Conservation (phyloP, 2,888 invertebrate species). For the Trichopoda pennipes region DNA sequence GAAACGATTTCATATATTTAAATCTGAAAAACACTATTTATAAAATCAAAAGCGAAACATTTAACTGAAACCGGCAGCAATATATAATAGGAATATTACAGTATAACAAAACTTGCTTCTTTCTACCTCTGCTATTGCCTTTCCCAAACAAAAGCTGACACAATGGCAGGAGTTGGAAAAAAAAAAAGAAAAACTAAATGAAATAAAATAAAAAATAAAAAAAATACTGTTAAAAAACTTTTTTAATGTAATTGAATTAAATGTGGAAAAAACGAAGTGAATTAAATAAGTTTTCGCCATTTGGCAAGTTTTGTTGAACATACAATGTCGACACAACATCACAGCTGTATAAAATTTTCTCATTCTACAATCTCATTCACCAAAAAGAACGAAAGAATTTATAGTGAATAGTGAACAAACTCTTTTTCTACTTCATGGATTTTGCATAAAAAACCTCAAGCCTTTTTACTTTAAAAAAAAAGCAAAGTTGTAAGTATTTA, state of each 20-base stretch:
- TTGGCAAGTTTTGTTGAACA: conserved; percentile 66
- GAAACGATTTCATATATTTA: conserved; percentile 30
- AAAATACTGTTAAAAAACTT: conserved; percentile 70
- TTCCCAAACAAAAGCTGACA: neutral
- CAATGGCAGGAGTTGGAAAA: neutral
- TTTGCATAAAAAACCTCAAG: conserved; percentile 70
- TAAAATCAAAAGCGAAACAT: conserved; percentile 67
- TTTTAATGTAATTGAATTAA: conserved; percentile 79
- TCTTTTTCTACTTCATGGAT: conserved; percentile 71
- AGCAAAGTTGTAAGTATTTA: conserved; percentile 64
- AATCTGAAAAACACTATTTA: conserved; percentile 63
- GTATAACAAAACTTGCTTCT: conserved; percentile 39
- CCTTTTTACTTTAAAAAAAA: conserved; percentile 31
- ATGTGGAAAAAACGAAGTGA: conserved; percentile 80
- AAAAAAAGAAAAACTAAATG: conserved; percentile 4
- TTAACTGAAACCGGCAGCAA: conserved; percentile 60
- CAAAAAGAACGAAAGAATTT: conserved; percentile 16
- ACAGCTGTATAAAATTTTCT: conserved; percentile 35
- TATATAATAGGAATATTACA: conserved; percentile 47
- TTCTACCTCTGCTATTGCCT: too few relatives aligned
- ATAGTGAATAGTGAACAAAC: conserved; percentile 56
- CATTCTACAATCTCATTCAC: conserved; percentile 11
- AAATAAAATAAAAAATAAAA: conserved; percentile 21
- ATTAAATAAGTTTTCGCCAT: conserved; percentile 78
- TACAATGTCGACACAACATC: conserved; percentile 68